Evolutionary conservation across 2,113 vertebrate genomes (phyloP).

Genomic region (Pterophyllum scalare): DNA sequence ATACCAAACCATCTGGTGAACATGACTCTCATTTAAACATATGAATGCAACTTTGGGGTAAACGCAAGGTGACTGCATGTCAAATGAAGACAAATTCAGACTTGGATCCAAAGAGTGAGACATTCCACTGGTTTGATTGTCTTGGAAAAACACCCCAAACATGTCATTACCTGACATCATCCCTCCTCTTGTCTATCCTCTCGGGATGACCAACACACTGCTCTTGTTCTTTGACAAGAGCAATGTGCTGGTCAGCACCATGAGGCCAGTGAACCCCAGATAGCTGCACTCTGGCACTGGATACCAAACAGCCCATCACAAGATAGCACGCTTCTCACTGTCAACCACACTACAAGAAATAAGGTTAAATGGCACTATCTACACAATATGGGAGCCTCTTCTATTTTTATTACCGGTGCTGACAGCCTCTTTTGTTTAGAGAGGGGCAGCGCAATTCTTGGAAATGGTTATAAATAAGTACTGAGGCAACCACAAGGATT

Average conservation of each 20-base stretch:
- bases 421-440: slow-evolving; percentile 69
- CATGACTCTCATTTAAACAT: background rate
- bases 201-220: slow-evolving; percentile 57
- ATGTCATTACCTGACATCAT: slow-evolving; percentile 73
- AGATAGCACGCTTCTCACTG: slow-evolving; percentile 71
- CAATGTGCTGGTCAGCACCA: slow-evolving; percentile 58
- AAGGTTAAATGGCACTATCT: slow-evolving; percentile 79
- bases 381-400: slow-evolving; percentile 67
- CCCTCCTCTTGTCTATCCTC: slow-evolving; percentile 56
- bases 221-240: slow-evolving; percentile 66
- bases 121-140: slow-evolving; percentile 63
- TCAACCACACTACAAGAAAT: slow-evolving; percentile 73
- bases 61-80: background rate
- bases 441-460: slow-evolving; percentile 55
- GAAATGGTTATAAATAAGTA: slow-evolving; percentile 68
- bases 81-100: slow-evolving; percentile 3
- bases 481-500: slow-evolving; percentile 33
- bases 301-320: slow-evolving; percentile 62
- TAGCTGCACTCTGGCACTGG: slow-evolving; percentile 70
- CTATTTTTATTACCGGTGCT: slow-evolving; percentile 77
- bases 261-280: slow-evolving; percentile 70
- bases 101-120: slow-evolving; percentile 52
- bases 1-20: background rate
- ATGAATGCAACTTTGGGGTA: background rate
- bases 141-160: slow-evolving; percentile 45